Evolutionary conservation across 2,797 vertebrate genomes (phyloP).

Genomic region (Holocentrus rufus): DNA sequence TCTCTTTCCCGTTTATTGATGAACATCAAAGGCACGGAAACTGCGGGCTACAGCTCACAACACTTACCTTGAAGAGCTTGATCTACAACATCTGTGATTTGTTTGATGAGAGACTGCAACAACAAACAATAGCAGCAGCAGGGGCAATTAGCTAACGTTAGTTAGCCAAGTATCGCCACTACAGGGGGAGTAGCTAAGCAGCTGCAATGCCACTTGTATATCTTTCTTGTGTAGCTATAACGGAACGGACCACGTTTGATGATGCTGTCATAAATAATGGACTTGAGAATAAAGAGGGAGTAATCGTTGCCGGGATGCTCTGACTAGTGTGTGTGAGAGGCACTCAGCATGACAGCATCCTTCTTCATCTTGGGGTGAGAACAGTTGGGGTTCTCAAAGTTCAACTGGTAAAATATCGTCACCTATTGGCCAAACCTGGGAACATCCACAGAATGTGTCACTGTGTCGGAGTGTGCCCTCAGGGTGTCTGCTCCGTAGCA

Average conservation of each 20-base stretch:
- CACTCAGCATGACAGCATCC: conserved; percentile 82
- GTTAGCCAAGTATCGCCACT: conserved; percentile 79
- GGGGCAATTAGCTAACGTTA: conserved; percentile 82
- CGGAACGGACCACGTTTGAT: conserved; percentile 69
- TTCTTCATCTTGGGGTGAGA: conserved; percentile 82
- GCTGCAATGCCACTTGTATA: conserved; percentile 78
- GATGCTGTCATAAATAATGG: conserved; percentile 82
- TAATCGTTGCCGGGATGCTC: conserved; percentile 83
- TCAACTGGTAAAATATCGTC: conserved; percentile 81
- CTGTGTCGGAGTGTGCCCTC: conserved; percentile 19
- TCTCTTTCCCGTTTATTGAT: conserved; percentile 37
- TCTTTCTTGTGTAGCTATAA: conserved; percentile 68
- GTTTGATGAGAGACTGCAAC: conserved; percentile 84
- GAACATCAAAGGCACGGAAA: conserved; percentile 51
- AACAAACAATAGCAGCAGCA: conserved; percentile 83
- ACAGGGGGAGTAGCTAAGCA: conserved; percentile 66
- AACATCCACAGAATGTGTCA: conserved; percentile 46
- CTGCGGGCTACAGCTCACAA: conserved; percentile 59
- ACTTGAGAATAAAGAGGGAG: conserved; percentile 81
- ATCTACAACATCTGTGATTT: conserved; percentile 93
- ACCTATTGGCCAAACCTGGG: conserved; percentile 73
- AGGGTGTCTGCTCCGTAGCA: conserved; percentile 18
- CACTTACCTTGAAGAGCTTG: conserved; percentile 88
- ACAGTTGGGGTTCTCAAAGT: conserved; percentile 77
- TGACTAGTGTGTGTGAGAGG: conserved; percentile 78